Conservation (phyloP, 2,888 invertebrate species). For the Tetheella fluctuosa region DNA sequence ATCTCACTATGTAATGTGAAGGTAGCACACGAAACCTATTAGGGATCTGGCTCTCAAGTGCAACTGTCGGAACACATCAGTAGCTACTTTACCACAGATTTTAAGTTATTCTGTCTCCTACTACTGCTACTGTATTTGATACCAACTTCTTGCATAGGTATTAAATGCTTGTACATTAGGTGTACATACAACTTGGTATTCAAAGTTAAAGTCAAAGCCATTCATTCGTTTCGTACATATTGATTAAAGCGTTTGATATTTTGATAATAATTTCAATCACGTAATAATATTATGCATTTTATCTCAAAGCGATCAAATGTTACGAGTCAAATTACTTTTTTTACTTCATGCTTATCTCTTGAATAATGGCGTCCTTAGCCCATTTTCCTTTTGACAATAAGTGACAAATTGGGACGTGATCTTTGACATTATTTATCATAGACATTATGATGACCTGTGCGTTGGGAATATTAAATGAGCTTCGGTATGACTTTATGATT, state of each 20-base stretch:
- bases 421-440: neutral
- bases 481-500: too few species aligned
- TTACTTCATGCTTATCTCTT: neutral
- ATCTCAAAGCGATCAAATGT: neutral
- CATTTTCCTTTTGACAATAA: neutral
- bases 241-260: neutral
- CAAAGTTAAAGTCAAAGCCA: too few species aligned
- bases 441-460: neutral
- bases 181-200: too few species aligned
- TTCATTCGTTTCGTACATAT: neutral
- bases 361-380: neutral
- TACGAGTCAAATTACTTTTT: neutral
- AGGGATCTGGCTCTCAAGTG: too few species aligned
- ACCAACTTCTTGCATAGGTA: too few species aligned
- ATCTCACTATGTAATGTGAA: too few species aligned
- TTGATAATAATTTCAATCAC: neutral
- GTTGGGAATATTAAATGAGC: neutral
- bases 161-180: too few species aligned
- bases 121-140: too few species aligned
- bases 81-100: too few species aligned
- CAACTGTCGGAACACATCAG: too few species aligned
- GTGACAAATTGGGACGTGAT: constrained; percentile 3
- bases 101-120: too few species aligned
- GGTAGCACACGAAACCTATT: too few species aligned
- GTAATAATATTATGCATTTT: neutral